Conservation (phyloP, 1,140 invertebrate species). For the Nomia melanderi region DNA sequence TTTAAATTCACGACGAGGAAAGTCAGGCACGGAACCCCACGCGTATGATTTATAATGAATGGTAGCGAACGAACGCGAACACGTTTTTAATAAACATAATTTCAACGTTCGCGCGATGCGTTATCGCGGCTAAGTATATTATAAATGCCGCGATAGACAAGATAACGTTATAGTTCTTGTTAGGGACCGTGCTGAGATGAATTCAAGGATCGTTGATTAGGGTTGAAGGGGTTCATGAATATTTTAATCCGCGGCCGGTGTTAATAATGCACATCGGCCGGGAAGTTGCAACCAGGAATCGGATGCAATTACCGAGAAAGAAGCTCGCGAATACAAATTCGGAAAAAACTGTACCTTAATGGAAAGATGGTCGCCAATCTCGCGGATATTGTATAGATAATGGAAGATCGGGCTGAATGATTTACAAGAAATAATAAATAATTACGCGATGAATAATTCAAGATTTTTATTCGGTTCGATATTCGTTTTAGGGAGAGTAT, state of each 20-base stretch:
- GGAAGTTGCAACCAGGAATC: neutral
- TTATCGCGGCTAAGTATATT: slow-evolving; percentile 39
- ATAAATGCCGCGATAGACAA: slow-evolving; percentile 37
- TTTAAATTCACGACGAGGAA: neutral
- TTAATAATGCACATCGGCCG: slow-evolving; percentile 32
- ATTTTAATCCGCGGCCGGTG: slow-evolving; percentile 35
- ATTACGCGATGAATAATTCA: no score
- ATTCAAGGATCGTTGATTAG: slow-evolving; percentile 41
- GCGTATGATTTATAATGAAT: slow-evolving; percentile 26
- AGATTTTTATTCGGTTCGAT: no score
- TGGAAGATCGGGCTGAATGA: no score
- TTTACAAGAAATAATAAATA: no score
- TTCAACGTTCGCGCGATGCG: slow-evolving; percentile 13
- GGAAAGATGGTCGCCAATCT: neutral
- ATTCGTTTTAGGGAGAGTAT: no score
- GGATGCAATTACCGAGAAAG: neutral
- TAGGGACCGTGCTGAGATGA: slow-evolving; percentile 8
- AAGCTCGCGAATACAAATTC: neutral
- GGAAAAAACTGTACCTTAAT: neutral
- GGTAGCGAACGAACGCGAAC: slow-evolving; percentile 11
- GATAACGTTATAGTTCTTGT: slow-evolving; percentile 40
- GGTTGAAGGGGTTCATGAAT: slow-evolving; percentile 43
- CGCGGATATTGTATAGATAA: neutral
- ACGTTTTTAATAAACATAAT: slow-evolving; percentile 45
- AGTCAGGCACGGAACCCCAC: neutral